phyloP scores from a whole-genome alignment of 2,113 vertebrate genomes.

The Turnix velox region DNA sequence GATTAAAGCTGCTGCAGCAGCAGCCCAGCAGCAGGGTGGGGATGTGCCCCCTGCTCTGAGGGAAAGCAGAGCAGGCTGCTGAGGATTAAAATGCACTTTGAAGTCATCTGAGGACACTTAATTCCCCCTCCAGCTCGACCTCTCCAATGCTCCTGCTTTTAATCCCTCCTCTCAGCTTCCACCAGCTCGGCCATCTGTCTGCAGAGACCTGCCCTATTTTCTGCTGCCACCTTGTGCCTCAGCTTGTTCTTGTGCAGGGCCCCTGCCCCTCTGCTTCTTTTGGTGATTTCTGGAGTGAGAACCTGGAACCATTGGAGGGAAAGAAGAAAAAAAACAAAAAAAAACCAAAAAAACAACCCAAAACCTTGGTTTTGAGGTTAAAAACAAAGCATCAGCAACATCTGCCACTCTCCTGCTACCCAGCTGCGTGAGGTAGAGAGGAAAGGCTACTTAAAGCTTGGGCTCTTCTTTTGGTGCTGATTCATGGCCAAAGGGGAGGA shows the following conservation, averaged over 20 bases:
- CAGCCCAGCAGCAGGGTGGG: background rate
- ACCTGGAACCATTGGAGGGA: background rate
- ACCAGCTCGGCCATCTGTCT: constrained; percentile 12
- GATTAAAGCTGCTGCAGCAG: background rate
- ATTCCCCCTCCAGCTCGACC: background rate
- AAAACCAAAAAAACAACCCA: too few relatives aligned
- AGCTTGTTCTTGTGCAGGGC: background rate
- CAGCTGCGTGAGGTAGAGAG: background rate
- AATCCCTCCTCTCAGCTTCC: background rate
- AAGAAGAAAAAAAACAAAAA: too few relatives aligned
- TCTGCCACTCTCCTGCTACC: background rate
- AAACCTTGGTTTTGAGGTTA: background rate
- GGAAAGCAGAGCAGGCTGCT: background rate
- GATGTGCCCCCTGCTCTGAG: background rate
- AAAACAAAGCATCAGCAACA: background rate
- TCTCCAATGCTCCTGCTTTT: background rate
- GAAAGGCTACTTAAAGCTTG: background rate
- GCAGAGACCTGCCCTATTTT: background rate
- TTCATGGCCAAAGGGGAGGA: background rate
- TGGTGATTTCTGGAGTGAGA: background rate
- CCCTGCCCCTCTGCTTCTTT: background rate
- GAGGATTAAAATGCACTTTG: background rate
- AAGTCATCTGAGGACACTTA: background rate
- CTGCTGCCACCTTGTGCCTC: background rate
- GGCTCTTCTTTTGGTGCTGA: background rate